A percentile compares a stretch with the other conserved stretches of the same genome.
Conservation (phyloP, 1,140 invertebrate genomes). For the Phocides pigmalion region DNA sequence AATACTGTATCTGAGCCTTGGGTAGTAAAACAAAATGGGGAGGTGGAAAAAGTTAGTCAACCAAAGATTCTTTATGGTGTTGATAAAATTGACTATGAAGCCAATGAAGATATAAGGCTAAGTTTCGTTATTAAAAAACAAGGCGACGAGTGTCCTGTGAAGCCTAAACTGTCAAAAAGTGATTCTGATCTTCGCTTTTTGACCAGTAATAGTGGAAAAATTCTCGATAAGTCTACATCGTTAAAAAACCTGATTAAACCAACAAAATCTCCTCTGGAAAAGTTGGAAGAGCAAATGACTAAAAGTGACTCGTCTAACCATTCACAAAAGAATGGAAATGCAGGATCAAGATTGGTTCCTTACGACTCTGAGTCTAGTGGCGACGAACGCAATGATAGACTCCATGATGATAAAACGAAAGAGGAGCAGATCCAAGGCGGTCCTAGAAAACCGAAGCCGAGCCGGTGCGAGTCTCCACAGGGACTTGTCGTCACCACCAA, state of each 20-base stretch:
- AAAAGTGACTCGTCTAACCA: constrained; percentile 52
- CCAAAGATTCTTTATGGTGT: constrained; percentile 65
- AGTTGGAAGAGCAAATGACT: constrained; percentile 78
- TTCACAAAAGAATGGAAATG: constrained; percentile 55
- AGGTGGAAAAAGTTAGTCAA: constrained; percentile 70
- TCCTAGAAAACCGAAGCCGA: constrained; percentile 53
- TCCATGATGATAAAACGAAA: constrained; percentile 51
- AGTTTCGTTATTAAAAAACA: constrained; percentile 66
- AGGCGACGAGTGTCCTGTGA: constrained; percentile 53
- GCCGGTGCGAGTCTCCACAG: constrained; percentile 56
- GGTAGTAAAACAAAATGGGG: constrained; percentile 78
- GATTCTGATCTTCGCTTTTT: constrained; percentile 56
- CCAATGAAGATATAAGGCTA: constrained; percentile 67
- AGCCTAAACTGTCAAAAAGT: constrained; percentile 59
- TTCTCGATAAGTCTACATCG: constrained; percentile 55
- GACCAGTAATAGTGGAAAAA: constrained; percentile 45
- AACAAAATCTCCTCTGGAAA: constrained; percentile 69
- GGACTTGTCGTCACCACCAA: constrained; percentile 74
- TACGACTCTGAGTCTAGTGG: constrained; percentile 78
- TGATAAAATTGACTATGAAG: constrained; percentile 55
- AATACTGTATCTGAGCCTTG: constrained; percentile 69
- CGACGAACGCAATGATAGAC: constrained; percentile 59
- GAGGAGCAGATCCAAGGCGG: constrained; percentile 38
- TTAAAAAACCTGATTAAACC: constrained; percentile 59
- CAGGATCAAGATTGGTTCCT: constrained; percentile 64